Evolutionary conservation across 1,140 invertebrate genomes (phyloP), one percentile per base, ranked within the genome.

Genomic region (Solen grandis): DNA sequence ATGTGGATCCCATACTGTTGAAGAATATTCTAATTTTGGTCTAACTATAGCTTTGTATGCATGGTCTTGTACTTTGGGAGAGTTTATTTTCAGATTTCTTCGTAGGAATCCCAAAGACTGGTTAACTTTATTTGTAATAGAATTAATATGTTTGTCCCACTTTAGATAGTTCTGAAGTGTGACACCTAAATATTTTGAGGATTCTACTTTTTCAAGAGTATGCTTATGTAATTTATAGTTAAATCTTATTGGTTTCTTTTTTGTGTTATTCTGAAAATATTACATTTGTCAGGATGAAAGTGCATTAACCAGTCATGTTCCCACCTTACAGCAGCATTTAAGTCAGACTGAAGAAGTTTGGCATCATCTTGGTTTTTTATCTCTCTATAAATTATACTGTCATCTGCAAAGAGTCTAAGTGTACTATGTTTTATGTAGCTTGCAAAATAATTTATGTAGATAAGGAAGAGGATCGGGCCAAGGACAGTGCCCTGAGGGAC

Each of bases 271-370:
- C 14, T 62, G 5, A 62, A 16, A 19, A 8, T 62, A 5, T 31
- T 14, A 46, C 8, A 13, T 5, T 14, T 62, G 33, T 29, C 31
- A 29, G 59, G 59, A 62, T 62, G 59, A 19, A 62, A 62, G 33
- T 62, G 59, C 10, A 62, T 62, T 29, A 31, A 33, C 13, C 27
- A 62, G 31, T 14, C 59, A 8, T 62, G 27, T 62, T 62, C 31
- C 27, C 10, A 13, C 33, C 19, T 62, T 29, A 2, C 27, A 62
- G 59, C 59, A 62, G 27, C 59, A 8, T 62, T 19, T 19, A 62
- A 62, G 31, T 62, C 59, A 62, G 59, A 62, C 59, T 62, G 59
- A 62, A 62, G 59, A 33, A 29, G 27, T 62, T 62, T 29, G 19
- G 59, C 10, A 29, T 62, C 59, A 62, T 14, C 8, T 31, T 3